A percentile compares a stretch with the other conserved stretches of the same genome.
Conservation (phyloP, 2,888 invertebrate genomes). For the Clusia tigrina region DNA sequence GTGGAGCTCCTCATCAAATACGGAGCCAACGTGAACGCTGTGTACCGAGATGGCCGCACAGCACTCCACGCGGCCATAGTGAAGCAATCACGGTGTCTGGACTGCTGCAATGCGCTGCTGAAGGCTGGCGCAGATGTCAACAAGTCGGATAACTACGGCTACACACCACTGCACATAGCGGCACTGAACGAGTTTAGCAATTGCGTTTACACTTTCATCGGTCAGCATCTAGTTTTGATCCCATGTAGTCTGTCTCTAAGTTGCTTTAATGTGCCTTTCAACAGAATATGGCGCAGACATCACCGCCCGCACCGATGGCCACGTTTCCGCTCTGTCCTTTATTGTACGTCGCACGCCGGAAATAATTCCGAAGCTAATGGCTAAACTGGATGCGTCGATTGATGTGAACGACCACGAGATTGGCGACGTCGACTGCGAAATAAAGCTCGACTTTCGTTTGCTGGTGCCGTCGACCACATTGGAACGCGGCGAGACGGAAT, state of each 20-base stretch:
- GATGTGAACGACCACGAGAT: slow-evolving; percentile 84
- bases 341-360: slow-evolving; percentile 86
- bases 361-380: slow-evolving; percentile 75
- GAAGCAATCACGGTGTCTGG: slow-evolving; percentile 73
- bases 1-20: slow-evolving; percentile 74
- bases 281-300: slow-evolving; percentile 81
- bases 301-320: slow-evolving; percentile 81
- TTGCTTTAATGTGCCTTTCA: not conserved
- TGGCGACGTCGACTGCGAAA: slow-evolving; percentile 85
- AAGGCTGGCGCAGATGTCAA: slow-evolving; percentile 77
- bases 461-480: slow-evolving; percentile 68
- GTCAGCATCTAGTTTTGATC: no score
- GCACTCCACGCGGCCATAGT: slow-evolving; percentile 84
- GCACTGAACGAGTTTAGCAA: slow-evolving; percentile 83
- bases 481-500: slow-evolving; percentile 74
- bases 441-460: slow-evolving; percentile 73
- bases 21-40: slow-evolving; percentile 72
- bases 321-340: slow-evolving; percentile 80
- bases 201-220: slow-evolving; percentile 75
- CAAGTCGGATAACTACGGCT: slow-evolving; percentile 81
- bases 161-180: slow-evolving; percentile 83
- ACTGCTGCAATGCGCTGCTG: slow-evolving; percentile 74
- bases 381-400: slow-evolving; percentile 78
- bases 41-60: slow-evolving; percentile 78
- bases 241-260: not conserved